phyloP scores from a whole-genome alignment of 2,113 vertebrate genomes.

The Rhipidura dahli region DNA sequence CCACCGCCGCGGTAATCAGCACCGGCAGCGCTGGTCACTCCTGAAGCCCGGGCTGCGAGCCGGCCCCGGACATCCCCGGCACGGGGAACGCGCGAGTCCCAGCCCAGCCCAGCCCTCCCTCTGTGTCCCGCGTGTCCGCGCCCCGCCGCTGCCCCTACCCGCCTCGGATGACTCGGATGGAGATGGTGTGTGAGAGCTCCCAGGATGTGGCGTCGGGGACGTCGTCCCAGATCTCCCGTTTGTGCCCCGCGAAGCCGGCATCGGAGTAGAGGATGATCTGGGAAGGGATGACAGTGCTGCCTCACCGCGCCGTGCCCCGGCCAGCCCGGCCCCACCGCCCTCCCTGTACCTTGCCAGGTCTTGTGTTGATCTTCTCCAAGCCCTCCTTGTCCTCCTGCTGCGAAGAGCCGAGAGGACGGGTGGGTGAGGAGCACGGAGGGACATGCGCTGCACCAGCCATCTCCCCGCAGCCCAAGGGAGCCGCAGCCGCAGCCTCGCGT shows the following conservation, averaged over 20 bases:
- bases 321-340: accelerated
- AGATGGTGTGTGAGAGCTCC: constrained; percentile 82
- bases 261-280: constrained; percentile 88
- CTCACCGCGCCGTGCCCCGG: accelerated
- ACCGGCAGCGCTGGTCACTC: accelerated
- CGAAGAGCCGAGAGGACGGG: background rate
- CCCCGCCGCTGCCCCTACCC: constrained; percentile 74
- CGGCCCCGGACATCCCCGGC: accelerated
- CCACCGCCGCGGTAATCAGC: background rate
- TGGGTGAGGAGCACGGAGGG: background rate
- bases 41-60: background rate
- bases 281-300: background rate
- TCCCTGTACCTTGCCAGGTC: constrained; percentile 89
- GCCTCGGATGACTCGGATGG: constrained; percentile 87
- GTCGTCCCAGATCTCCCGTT: constrained; percentile 81
- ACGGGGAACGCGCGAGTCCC: accelerated
- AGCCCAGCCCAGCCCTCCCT: accelerated
- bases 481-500: background rate
- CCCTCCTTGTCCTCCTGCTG: constrained; percentile 76
- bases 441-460: background rate
- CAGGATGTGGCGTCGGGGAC: constrained; percentile 79
- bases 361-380: constrained; percentile 84
- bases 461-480: background rate
- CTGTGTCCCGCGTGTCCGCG: accelerated
- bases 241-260: constrained; percentile 77